Evolutionary conservation across 2,113 vertebrate species (phyloP), one percentile per base, ranked within the genome.

Genomic region (Halichoerus grypus): DNA sequence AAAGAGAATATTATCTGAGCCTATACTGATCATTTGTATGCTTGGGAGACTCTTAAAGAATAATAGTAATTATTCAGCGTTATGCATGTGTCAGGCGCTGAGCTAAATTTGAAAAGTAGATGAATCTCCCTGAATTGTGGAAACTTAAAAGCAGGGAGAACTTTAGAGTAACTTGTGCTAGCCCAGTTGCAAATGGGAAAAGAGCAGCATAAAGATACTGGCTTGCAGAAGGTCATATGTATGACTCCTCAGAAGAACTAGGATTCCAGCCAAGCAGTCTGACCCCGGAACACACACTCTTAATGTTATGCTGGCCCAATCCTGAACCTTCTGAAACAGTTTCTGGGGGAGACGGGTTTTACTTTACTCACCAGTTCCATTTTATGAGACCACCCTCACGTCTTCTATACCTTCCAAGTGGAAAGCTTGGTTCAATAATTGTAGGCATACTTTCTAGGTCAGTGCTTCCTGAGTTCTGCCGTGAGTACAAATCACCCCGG

Each of bases 61-160:
- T 79, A 36, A 74, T 80, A 51, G 2, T 28, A 39, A 84, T 91
- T 76, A 74, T 88, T 96, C 28, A 6, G 21, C 39, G 79, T 79
- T 82, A 67, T 67, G 18, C 36, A 28, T 26, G 12, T 77, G 16
- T 36, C 33, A 42, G 51, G 14, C 7, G 3, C 46, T 77, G 67
- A 93, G 53, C 71, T 69, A 24, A 46, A 86, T 71, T 69, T 33
- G 46, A 95, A 97, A 82, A 26, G 46, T 9, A 63, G 76, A 84
- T 67, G 33, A 59, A 72, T 61, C 42, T 81, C 82, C 69, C 46
- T 31, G 31, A 94, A 59, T 83, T 79, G 84, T 96, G 69, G 51
- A 55, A 86, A 81, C 31, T 55, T 85, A 16, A 92, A 85, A 76
- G 51, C 42, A 26, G 15, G 8, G 26, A 59, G 46, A 91, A 85